Base-by-base conservation (phyloP, 2,797 vertebrate genomes). In the Danio tinwini region DNA sequence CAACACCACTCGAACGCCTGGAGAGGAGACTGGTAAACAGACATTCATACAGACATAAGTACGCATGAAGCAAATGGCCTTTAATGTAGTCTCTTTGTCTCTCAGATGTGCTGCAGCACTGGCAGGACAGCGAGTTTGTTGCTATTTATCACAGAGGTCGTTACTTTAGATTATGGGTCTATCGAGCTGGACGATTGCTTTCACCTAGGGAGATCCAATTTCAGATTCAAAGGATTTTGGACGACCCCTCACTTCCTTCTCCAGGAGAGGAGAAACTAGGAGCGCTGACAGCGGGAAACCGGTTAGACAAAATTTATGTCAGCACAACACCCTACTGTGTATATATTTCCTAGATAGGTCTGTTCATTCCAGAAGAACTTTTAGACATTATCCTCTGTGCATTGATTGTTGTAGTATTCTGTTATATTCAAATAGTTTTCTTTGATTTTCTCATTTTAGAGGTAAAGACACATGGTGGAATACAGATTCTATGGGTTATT, bases 1-100 rank as follows among this genome's bases (percentile, higher is more conserved):
- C 90, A 97, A 96, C 90, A 96, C 95, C 68, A 95, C 94, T 0
- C 93, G 96, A 59, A 90, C 92, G 6, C 95, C 96, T 0, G 96
- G 95, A 88, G 59, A 83, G 0, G 93, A 94, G 71, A 94, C 92
- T 21, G 96, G 96, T 96, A 92, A 1, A 63, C 55, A 12, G 45
- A 62, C 8, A 17, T 0, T 58, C 37, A 61, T 58, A 13, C n/a
- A 37, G 14, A 56, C 17, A 16, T 0, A 65, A 8, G 52, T 21
- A 17, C 40, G 17, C 21, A 39, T 7, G 0, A 39, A 50, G 6
- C 65, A 19, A 49, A 9, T 44, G 45, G 42, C n/a, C 12, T 21
- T 78, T 29, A 8, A 63, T 59, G 21, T 47, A 42, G 3, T 69
- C 53, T 40, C 12, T 42, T 45, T 16, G 17, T 76, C 7, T 56